Evolutionary conservation across 2,888 invertebrate genomes (phyloP), one percentile per base, ranked within the genome.

Genomic region (Parasteatoda lunata): DNA sequence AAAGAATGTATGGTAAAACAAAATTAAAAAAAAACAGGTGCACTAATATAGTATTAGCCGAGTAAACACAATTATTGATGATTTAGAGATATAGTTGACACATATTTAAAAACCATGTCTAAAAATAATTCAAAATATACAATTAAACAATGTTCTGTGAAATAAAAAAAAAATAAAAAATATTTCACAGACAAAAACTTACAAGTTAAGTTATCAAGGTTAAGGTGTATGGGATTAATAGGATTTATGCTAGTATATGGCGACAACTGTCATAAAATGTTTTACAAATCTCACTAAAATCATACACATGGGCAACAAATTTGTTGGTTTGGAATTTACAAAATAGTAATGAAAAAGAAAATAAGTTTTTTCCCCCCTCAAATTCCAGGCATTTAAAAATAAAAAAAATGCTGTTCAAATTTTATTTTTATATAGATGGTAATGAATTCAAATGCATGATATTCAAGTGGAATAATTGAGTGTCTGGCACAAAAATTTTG

Each of bases 91-190:
- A 30, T 30, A 30, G 30, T 30, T 2, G 2, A 30, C 30, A 30
- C 30, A 30, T 30, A 30, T 30, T 9, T 45, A 68, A 1, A 68
- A 68, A 11, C 11, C 68, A 68, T 68, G 9, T 5, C 7, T 7
- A 69, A 8, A 45, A 45, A 69, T 48, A 82, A 92, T 90, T 88
- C 79, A 84, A 81, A 47, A 81, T 69, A 85, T 64, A 85, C 65
- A 68, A 30, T 45, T 45, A 13, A 79, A 9, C 3, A 77, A 73
- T 66, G n/a, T 65, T 47, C 51, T 11, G 13, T 66, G 48, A 73
- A 51, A 15, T 59, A 64, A 52, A 64, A 78, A n/a, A n/a, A n/a
- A n/a, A n/a, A n/a, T n/a, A n/a, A n/a, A n/a, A 81, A n/a, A 66
- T n/a, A 3, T 30, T 30, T 30, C 30, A 30, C 30, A 30, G 30